These are phyloP conservation scores for Drosophila flavopinicola DNA, from an alignment of 2,888 invertebrate genomes.

Conservation along the genomic window DNA sequence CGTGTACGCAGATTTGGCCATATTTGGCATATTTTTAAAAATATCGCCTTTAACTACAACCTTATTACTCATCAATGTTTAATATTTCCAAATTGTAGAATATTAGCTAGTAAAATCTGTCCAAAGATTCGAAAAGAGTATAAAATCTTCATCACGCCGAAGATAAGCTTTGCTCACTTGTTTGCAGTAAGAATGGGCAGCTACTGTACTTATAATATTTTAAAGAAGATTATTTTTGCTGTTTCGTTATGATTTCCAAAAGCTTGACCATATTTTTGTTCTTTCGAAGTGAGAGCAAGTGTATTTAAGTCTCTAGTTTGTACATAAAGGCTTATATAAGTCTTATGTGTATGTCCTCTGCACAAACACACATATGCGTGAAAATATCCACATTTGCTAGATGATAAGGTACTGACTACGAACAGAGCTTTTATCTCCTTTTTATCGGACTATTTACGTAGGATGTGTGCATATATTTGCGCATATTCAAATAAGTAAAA, in stretches of 20 bases:
- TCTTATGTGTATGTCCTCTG: not conserved
- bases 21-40: too few relatives aligned
- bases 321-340: not conserved
- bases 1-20: too few relatives aligned
- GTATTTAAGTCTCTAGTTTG: not conserved
- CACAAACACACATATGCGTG: not conserved
- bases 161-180: too few relatives aligned
- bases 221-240: not conserved
- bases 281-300: not conserved
- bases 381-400: not conserved
- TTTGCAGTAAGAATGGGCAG: too few relatives aligned
- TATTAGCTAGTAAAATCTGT: too few relatives aligned
- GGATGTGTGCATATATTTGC: conserved; percentile 1
- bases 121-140: too few relatives aligned
- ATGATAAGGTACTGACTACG: not conserved
- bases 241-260: not conserved
- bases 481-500: not conserved
- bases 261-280: not conserved
- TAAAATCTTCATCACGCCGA: too few relatives aligned
- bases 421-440: not conserved
- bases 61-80: too few relatives aligned
- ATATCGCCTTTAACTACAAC: too few relatives aligned
- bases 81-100: too few relatives aligned
- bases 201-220: too few relatives aligned
- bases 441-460: conserved; percentile 1